Conservation (phyloP, 1,140 invertebrate genomes). For the Ceratitis capitata region DNA sequence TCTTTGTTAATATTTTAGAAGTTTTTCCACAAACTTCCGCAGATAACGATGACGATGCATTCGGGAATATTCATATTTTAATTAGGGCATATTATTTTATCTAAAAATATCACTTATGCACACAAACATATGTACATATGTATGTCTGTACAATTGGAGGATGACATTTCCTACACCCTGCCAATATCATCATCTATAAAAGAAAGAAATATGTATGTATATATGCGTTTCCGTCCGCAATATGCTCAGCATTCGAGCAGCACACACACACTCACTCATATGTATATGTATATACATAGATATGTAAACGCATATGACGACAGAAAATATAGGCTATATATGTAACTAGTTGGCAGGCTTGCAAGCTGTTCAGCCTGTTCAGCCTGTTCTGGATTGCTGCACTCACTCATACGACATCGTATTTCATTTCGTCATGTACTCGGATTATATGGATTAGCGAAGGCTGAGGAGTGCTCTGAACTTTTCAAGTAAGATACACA, state of each 20-base stretch:
- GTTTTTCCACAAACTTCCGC: too few species aligned
- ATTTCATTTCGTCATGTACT: conserved; percentile 66
- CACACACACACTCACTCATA: not conserved
- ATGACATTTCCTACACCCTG: too few species aligned
- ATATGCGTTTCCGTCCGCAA: not conserved
- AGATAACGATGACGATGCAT: too few species aligned
- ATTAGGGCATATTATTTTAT: too few species aligned
- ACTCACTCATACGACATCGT: conserved; percentile 53
- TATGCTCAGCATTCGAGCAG: not conserved
- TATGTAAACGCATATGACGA: not conserved
- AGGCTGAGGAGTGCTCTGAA: conserved; percentile 36
- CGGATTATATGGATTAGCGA: conserved; percentile 64
- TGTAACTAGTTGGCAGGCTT: conserved; percentile 22
- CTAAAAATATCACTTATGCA: too few species aligned
- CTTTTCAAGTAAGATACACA: not conserved
- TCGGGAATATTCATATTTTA: too few species aligned
- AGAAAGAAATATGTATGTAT: not conserved
- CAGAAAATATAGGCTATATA: not conserved
- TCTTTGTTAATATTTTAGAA: too few species aligned
- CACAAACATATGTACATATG: too few species aligned
- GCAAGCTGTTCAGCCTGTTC: not conserved
- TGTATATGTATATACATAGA: not conserved
- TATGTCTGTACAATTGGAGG: too few species aligned
- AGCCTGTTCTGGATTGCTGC: conserved; percentile 22
- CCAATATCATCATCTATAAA: too few species aligned